phyloP scores from a whole-genome alignment of 2,797 vertebrate genomes.

The Kryptopterus vitreolus region DNA sequence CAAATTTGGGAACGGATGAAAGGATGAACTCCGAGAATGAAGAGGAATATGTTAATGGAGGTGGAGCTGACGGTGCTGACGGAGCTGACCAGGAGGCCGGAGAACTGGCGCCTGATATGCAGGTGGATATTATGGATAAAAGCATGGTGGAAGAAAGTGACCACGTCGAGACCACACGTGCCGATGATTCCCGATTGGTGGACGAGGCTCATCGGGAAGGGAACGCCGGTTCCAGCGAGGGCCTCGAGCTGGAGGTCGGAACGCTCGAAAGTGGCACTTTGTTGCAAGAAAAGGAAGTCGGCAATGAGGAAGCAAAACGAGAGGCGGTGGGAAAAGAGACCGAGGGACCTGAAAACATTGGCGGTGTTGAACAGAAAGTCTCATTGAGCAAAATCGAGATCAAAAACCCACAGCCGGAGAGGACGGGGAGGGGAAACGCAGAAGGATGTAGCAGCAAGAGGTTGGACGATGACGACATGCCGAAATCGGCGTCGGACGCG shows the following conservation, averaged over 20 bases:
- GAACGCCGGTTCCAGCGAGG: neutral
- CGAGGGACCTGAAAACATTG: neutral
- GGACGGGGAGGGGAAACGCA: neutral
- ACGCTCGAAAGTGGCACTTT: neutral
- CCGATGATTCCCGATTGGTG: neutral
- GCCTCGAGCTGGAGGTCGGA: neutral
- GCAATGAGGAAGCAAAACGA: slow-evolving; percentile 60
- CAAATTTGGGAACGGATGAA: too few relatives aligned
- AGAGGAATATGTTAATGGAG: neutral
- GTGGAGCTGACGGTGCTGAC: neutral
- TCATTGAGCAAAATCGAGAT: neutral
- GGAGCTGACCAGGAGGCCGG: neutral
- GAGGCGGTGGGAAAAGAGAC: slow-evolving; percentile 57
- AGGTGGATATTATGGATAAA: too few relatives aligned
- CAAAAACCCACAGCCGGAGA: neutral
- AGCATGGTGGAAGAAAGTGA: slow-evolving; percentile 12
- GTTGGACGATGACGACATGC: neutral
- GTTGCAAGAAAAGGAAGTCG: slow-evolving; percentile 55
- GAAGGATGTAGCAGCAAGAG: neutral
- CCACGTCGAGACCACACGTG: neutral
- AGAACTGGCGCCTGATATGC: neutral
- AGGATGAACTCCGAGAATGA: neutral
- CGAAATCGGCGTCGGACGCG: slow-evolving; percentile 3
- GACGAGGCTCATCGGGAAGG: neutral
- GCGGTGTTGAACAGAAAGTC: neutral